phyloP scores from a whole-genome alignment of 2,888 invertebrate genomes.

The Cheilosia pagana region DNA sequence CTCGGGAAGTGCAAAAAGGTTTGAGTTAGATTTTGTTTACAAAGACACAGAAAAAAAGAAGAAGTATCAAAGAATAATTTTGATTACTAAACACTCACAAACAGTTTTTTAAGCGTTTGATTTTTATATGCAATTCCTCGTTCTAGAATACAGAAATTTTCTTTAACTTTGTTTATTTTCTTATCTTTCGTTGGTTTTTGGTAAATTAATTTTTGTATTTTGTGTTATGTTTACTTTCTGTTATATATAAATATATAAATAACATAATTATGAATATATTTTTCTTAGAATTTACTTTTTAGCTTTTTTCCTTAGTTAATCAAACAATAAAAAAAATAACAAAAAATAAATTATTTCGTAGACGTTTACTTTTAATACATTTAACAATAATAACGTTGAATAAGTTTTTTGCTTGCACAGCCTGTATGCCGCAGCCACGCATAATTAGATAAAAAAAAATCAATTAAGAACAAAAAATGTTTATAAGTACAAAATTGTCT shows the following conservation, averaged over 20 bases:
- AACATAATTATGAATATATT: conserved; percentile 67
- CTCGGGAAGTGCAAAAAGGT: conserved; percentile 69
- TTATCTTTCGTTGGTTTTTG: conserved; percentile 13
- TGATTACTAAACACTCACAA: conserved; percentile 66
- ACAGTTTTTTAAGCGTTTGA: conserved; percentile 60
- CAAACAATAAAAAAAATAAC: conserved; percentile 55
- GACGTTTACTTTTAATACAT: conserved; percentile 73
- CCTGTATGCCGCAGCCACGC: conserved; percentile 84
- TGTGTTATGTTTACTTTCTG: conserved; percentile 58
- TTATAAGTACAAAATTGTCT: conserved; percentile 69
- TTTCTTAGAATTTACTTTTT: conserved; percentile 74
- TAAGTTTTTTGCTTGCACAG: conserved; percentile 84
- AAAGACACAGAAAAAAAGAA: conserved; percentile 36
- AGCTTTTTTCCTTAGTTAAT: conserved; percentile 71
- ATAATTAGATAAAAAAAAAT: conserved; percentile 79
- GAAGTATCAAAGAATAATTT: conserved; percentile 31
- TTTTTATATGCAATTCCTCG: conserved; percentile 64
- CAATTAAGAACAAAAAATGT: conserved; percentile 61
- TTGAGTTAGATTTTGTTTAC: conserved; percentile 51
- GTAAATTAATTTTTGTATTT: conserved; percentile 62
- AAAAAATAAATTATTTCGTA: conserved; percentile 72
- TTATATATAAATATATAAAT: conserved; percentile 66
- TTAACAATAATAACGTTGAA: conserved; percentile 78
- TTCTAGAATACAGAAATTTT: conserved; percentile 48
- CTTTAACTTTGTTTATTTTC: conserved; percentile 29